These are phyloP conservation scores for Megastigmus dorsalis DNA, from an alignment of 2,888 invertebrate genomes.

Conservation along the genomic window DNA sequence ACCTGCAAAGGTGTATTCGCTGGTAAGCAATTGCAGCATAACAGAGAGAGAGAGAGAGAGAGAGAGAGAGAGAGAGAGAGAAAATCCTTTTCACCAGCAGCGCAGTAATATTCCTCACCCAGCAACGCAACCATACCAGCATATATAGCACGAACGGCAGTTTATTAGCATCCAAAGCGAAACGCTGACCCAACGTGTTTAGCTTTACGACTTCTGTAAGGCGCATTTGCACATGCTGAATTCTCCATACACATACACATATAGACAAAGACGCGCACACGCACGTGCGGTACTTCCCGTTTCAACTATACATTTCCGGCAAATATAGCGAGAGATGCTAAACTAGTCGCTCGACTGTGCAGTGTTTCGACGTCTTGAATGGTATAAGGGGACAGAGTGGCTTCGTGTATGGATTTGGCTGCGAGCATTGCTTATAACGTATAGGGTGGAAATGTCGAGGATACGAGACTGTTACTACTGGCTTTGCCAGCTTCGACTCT, in stretches of 20 bases:
- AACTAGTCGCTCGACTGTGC: not conserved
- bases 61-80: too few species aligned
- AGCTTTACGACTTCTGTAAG: constrained; percentile 28
- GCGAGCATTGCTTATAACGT: too few species aligned
- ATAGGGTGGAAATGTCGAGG: too few species aligned
- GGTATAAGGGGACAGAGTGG: not conserved
- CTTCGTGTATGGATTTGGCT: too few species aligned
- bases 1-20: too few species aligned
- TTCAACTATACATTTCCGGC: constrained; percentile 9
- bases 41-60: too few species aligned
- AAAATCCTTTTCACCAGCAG: constrained; percentile 9
- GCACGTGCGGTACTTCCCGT: not conserved
- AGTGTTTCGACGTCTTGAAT: too few species aligned
- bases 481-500: too few species aligned
- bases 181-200: constrained; percentile 22
- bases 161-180: constrained; percentile 48
- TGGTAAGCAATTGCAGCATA: too few species aligned
- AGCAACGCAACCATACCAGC: not conserved
- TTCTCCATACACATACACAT: constrained; percentile 12
- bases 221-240: constrained; percentile 25
- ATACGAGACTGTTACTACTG: too few species aligned
- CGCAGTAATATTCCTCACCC: not conserved
- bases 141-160: not conserved
- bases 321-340: constrained; percentile 10
- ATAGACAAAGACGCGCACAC: not conserved